Percentiles rank a stretch among this genome's conserved stretches.
Conservation (phyloP, 2,113 vertebrate genomes). For the Carollia perspicillata region DNA sequence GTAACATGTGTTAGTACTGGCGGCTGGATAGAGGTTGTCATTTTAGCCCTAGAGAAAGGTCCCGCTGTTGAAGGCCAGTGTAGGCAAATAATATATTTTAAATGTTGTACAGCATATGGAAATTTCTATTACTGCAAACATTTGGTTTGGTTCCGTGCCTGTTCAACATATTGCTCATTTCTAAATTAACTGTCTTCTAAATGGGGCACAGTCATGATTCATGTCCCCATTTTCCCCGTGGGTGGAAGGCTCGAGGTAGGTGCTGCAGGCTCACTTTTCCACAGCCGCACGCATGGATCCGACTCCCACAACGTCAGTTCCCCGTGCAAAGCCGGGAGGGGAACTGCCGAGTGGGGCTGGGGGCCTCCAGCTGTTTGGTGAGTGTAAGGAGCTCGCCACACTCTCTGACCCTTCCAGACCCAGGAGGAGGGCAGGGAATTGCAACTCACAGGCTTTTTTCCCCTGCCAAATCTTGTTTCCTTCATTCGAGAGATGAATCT, state of each 20-base stretch:
- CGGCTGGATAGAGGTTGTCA: constrained; percentile 50
- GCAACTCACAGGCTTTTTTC: background rate
- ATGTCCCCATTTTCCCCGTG: constrained; percentile 8
- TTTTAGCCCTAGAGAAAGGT: constrained; percentile 67
- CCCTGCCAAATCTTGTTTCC: background rate
- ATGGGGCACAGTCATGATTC: constrained; percentile 54
- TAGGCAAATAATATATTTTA: constrained; percentile 73
- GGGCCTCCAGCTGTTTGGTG: background rate
- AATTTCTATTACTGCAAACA: constrained; percentile 76
- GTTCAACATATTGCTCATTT: constrained; percentile 62
- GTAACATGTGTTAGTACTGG: constrained; percentile 71
- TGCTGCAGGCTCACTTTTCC: background rate
- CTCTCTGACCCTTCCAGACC: background rate
- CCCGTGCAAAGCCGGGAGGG: background rate
- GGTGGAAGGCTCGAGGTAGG: background rate
- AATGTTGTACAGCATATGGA: constrained; percentile 71
- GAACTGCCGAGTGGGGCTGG: background rate
- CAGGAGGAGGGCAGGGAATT: background rate
- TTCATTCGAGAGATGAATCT: background rate
- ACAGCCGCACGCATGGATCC: background rate
- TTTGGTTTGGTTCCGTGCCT: constrained; percentile 77
- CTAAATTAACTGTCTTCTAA: constrained; percentile 71
- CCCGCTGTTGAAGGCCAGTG: constrained; percentile 55
- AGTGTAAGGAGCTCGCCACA: background rate
- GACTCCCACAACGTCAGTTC: background rate